Evolutionary conservation across 2,797 vertebrate genomes (phyloP), one percentile per base, ranked within the genome.

Genomic region (Basileuterus tristriatus): DNA sequence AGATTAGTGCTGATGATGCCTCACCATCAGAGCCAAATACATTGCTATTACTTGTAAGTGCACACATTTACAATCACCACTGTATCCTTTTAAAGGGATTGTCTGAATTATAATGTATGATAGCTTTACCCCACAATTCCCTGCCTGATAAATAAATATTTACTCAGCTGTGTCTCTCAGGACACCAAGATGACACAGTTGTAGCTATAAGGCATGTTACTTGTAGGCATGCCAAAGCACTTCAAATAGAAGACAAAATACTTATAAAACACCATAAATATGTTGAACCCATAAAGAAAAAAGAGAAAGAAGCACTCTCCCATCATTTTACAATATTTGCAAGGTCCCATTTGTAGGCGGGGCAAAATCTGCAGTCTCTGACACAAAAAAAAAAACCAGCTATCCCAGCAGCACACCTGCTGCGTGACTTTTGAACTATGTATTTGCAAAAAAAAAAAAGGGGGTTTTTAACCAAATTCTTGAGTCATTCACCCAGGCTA

Each of bases 351-450:
- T 65, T 59, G 70, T 2, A 34, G 7, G 11, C 17, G 55, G 22
- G 5, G 8, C 27, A 78, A 83, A 64, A 37, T 12, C 1, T 13
- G 15, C 41, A 41, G 19, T 18, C 64, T 41, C 53, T 56, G 46
- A 76, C 82, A 15, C 2, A 67, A 41, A 74, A 11, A 16, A 27
- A 37, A 53, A 63, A 32, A 46, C 2, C 3, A 4, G 6, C 26
- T 47, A 62, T 34, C 36, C 15, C 18, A 26, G 15, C 4, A 58
- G 21, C 36, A 53, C 16, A 67, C 6, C 47, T 55, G n/a, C 27
- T 49, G 24, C 4, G 6, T 71, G 20, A 63, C 12, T 83, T 72
- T 0, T 23, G 36, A 64, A 52, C 29, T n/a, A 49, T 0, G 0
- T 7, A 72, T 50, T 5, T 83, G 24, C 27, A 32, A 27, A 46